Conservation (phyloP, 2,888 invertebrate species). For the Eubasilissa splendida region DNA sequence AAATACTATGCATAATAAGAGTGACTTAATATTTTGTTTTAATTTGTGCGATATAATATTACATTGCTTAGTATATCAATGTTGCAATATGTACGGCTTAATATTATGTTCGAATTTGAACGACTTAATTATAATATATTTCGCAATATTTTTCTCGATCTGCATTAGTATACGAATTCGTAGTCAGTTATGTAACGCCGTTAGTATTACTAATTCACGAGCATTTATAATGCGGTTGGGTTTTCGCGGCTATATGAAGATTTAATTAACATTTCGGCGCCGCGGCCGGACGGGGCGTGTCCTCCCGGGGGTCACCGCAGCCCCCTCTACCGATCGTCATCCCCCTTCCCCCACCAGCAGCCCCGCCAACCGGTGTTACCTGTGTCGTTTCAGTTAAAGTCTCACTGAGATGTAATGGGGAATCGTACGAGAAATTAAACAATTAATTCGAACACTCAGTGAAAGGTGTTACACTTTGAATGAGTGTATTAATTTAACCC, state of each 20-base stretch:
- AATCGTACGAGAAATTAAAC: conserved; percentile 15
- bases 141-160: too few species aligned
- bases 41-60: too few species aligned
- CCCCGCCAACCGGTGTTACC: neutral
- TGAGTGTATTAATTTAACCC: conserved; percentile 4
- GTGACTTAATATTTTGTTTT: too few species aligned
- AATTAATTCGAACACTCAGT: conserved; percentile 33
- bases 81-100: too few species aligned
- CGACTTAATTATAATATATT: too few species aligned
- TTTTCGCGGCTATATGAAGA: conserved; percentile 57
- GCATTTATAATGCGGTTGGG: conserved; percentile 50
- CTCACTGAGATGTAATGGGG: neutral
- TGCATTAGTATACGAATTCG: neutral
- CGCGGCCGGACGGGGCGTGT: conserved; percentile 57
- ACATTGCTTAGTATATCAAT: too few species aligned
- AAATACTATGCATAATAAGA: too few species aligned
- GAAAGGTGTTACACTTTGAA: conserved; percentile 37
- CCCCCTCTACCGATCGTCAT: too few species aligned
- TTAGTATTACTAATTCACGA: conserved; percentile 43
- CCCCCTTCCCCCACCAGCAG: neutral
- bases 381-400: neutral
- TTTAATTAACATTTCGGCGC: conserved; percentile 59
- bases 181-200: neutral
- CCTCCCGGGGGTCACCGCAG: conserved; percentile 9
- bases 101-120: too few species aligned